Evolutionary conservation across 2,888 invertebrate genomes (phyloP).

Genomic region (Drepanosiphum platanoidis): DNA sequence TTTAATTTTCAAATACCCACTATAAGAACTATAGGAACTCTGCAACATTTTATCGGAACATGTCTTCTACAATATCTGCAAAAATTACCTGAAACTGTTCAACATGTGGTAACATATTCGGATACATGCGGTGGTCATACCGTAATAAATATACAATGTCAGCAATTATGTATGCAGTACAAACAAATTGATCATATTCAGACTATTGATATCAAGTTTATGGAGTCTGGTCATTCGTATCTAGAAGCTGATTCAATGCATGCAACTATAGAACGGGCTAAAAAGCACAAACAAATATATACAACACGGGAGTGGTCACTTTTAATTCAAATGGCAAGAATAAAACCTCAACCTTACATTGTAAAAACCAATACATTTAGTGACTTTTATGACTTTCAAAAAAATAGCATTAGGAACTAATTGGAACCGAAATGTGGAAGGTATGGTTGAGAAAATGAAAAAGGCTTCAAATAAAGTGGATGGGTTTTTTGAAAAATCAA

Average conservation of each 20-base stretch:
- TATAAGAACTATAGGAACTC: too few species aligned
- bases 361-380: neutral
- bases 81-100: slow-evolving; percentile 1
- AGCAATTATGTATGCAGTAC: slow-evolving; percentile 63
- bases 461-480: too few species aligned
- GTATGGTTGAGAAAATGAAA: too few species aligned
- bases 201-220: slow-evolving; percentile 64
- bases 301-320: neutral
- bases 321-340: neutral
- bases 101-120: neutral
- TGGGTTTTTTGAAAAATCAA: too few species aligned
- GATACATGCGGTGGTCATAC: slow-evolving; percentile 54
- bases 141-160: slow-evolving; percentile 50
- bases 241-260: slow-evolving; percentile 64
- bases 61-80: slow-evolving; percentile 36
- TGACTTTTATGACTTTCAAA: neutral
- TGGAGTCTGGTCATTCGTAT: slow-evolving; percentile 64
- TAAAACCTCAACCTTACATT: neutral
- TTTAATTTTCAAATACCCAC: too few species aligned
- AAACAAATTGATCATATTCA: slow-evolving; percentile 62
- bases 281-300: neutral
- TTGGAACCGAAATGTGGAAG: too few species aligned
- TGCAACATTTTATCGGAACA: too few species aligned
- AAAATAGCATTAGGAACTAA: too few species aligned
- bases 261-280: slow-evolving; percentile 63